phyloP scores from a whole-genome alignment of 2,113 vertebrate species.

The Cisticola juncidis region DNA sequence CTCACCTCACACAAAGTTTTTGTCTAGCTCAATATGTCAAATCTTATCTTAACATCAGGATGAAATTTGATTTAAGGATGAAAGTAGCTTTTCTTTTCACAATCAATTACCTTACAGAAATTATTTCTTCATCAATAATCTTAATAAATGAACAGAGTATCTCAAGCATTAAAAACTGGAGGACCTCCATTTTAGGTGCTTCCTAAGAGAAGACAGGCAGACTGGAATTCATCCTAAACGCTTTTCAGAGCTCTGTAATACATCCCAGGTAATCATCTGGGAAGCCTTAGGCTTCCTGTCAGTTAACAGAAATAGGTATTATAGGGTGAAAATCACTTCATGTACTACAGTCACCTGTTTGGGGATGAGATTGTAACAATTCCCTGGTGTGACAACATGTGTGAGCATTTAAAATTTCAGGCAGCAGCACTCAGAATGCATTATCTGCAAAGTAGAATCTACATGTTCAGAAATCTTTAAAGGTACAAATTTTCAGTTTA shows the following conservation, averaged over 20 bases:
- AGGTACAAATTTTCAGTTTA: neutral
- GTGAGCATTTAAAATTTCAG: neutral
- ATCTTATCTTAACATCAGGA: neutral
- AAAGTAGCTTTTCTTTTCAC: neutral
- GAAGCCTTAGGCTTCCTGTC: neutral
- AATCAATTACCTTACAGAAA: neutral
- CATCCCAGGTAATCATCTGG: neutral
- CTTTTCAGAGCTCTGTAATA: neutral
- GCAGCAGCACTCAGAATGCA: neutral
- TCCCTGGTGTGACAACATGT: neutral
- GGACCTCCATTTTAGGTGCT: neutral
- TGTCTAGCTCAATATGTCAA: neutral
- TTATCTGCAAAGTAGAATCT: neutral
- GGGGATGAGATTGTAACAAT: neutral
- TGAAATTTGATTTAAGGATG: neutral
- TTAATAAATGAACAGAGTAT: neutral
- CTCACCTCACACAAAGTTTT: neutral
- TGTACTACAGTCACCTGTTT: neutral
- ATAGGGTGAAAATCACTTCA: neutral
- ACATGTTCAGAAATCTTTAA: neutral
- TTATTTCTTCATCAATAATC: neutral
- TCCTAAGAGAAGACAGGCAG: accelerated
- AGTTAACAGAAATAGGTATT: neutral
- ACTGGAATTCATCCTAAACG: neutral
- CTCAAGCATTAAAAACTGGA: accelerated